A percentile compares a stretch with the other conserved stretches of the same genome.
phyloP scores from a whole-genome alignment of 2,113 vertebrate genomes.

The Leiothrix lutea region DNA sequence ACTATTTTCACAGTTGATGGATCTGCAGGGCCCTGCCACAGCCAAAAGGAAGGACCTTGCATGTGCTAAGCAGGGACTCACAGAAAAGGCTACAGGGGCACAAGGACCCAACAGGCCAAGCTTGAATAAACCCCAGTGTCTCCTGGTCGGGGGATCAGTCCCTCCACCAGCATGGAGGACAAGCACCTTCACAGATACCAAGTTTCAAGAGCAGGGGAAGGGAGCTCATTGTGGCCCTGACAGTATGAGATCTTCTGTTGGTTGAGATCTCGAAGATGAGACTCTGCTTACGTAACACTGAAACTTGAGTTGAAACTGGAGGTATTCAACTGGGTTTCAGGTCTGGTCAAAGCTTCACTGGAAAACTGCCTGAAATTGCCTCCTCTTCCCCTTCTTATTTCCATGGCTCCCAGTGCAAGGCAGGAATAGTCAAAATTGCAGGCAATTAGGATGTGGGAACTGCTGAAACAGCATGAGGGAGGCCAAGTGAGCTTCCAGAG shows the following conservation, averaged over 20 bases:
- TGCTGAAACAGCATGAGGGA: rapidly evolving
- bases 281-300: rapidly evolving
- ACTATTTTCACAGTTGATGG: background rate
- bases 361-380: background rate
- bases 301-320: background rate
- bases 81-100: background rate
- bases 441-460: background rate
- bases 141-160: background rate
- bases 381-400: rapidly evolving
- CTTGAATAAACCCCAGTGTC: background rate
- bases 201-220: background rate
- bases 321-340: background rate
- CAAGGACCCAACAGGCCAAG: background rate
- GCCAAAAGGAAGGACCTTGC: background rate
- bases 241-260: background rate
- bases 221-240: background rate
- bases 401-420: background rate
- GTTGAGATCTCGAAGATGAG: background rate
- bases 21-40: background rate
- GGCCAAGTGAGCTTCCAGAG: rapidly evolving
- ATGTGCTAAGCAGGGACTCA: background rate
- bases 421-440: background rate
- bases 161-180: background rate
- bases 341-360: background rate
- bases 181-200: background rate